Base-by-base conservation (phyloP, 2,888 invertebrate genomes). In the Macrostomum cliftonense region DNA sequence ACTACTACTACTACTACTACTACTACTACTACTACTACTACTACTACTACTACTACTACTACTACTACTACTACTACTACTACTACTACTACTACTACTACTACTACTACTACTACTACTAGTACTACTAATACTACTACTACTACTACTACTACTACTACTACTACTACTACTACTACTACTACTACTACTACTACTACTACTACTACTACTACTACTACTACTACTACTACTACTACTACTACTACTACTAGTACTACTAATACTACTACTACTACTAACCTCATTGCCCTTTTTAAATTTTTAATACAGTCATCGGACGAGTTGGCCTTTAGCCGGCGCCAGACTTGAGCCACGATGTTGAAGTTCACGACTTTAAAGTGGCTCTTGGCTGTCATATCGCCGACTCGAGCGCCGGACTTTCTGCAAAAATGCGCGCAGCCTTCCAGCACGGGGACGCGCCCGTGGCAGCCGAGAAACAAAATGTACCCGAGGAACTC, bases 71-170 rank as follows among this genome's bases (percentile, higher is more conserved):
- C 43, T 43, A 19, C 43, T 43, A 43, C 43, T 19, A 43, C 43
- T 43, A 19, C 20, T 19, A 43, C 43, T 43, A 43, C 43, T 19
- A 43, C 43, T 43, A 19, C 43, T 19, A 43, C 43, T 43, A 19
- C 43, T 43, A 43, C 43, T 43, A 19, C 43, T 43, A 43, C 43
- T 43, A 19, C 43, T 43, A 43, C 43, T 19, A 43, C 43, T 43
- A 19, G 5, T 19, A 19, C 43, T 43, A 43, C 43, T 19, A 19
- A 5, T 43, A 19, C 43, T 19, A 43, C 43, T 43, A 19, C 43
- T 43, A 19, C 43, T 43, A 19, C 43, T 43, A 43, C 43, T 19
- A 19, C 43, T 43, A 43, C 43, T 19, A 43, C 43, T 43, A 19
- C 43, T 19, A 43, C 43, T 43, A 19, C 43, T 43, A 43, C 43